Base-by-base conservation (phyloP, 30 jellyfish, hydroid and myxozoan genomes). In the Turritopsis dohrnii region DNA sequence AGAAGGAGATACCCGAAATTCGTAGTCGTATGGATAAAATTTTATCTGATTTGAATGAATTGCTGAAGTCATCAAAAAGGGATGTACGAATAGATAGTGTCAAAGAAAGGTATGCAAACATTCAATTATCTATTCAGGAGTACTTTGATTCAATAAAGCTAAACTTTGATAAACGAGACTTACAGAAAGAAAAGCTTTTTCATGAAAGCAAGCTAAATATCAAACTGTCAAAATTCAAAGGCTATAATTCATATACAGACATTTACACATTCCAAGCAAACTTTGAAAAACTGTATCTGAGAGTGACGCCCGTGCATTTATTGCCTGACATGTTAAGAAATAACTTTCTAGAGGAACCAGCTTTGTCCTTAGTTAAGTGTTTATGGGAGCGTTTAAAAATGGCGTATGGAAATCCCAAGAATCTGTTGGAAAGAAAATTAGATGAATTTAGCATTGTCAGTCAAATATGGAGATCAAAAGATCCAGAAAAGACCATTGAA, bases 321-420 rank as follows among this genome's bases (percentile, higher is more conserved):
- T 41, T 41, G 13, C 60, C 60, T 41, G 60, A 41, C 13, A 5
- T 41, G 5, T 41, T 41, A 13, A 41, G 13, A 41, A 41, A 41
- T 41, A 41, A 41, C 13, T 41, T 41, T 13, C 13, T 41, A 41
- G 13, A 41, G 5, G 5, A 66, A 3, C 76, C 76, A 66, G 76
- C 76, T 17, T 66, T 66, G 17, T 66, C 76, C 29, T 66, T 66
- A 41, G 13, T 41, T 13, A 41, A 41, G 13, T 3, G 76, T 17
- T 66, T 66, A 17, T 66, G 76, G 76, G 16, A 66, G 17, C 7
- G 76, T 1, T 66, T 66, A 17, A 66, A 66, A 21, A 66, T 66
- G 76, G 76, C 76, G 29, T 66, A 66, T 66, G 76, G 29, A 21
- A 17, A 66, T 66, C 76, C 76, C 17, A 21, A 66, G 29, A 66